Evolutionary conservation across 2,888 invertebrate species (phyloP).

Genomic region (Eudemis profundana): DNA sequence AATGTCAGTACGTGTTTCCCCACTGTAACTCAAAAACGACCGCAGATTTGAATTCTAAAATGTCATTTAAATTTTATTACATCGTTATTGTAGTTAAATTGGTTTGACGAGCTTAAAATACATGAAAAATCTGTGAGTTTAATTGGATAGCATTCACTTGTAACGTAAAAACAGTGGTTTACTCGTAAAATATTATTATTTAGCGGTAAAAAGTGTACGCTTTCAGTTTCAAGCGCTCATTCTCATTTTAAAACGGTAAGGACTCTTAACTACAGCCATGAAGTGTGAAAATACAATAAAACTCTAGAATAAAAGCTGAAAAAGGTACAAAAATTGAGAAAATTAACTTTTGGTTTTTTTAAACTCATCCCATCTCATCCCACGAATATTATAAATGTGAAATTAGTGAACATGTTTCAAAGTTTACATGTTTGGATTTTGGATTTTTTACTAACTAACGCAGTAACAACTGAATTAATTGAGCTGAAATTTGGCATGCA

Average conservation of each 20-base stretch:
- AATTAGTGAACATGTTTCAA: too few relatives aligned
- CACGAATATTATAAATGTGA: too few relatives aligned
- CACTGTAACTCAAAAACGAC: too few relatives aligned
- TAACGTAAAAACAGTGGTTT: neutral
- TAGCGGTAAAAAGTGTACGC: neutral
- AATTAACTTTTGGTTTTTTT: neutral
- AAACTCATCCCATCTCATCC: neutral
- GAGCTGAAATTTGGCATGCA: too few relatives aligned
- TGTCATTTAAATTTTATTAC: neutral
- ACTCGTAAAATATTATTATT: too few relatives aligned
- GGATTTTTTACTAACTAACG: too few relatives aligned
- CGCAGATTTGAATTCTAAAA: too few relatives aligned
- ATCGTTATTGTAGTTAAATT: neutral
- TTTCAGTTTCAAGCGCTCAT: neutral
- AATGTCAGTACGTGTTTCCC: neutral
- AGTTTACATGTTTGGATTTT: too few relatives aligned
- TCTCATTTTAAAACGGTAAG: neutral
- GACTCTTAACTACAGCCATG: neutral
- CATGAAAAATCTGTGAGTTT: neutral
- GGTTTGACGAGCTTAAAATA: neutral
- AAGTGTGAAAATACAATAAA: neutral
- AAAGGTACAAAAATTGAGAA: neutral
- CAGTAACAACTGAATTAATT: too few relatives aligned
- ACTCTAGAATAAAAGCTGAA: neutral
- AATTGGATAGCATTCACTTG: constrained; percentile 1